Base-by-base conservation (phyloP, 2,113 vertebrate species). In the Epinephelus moara region DNA sequence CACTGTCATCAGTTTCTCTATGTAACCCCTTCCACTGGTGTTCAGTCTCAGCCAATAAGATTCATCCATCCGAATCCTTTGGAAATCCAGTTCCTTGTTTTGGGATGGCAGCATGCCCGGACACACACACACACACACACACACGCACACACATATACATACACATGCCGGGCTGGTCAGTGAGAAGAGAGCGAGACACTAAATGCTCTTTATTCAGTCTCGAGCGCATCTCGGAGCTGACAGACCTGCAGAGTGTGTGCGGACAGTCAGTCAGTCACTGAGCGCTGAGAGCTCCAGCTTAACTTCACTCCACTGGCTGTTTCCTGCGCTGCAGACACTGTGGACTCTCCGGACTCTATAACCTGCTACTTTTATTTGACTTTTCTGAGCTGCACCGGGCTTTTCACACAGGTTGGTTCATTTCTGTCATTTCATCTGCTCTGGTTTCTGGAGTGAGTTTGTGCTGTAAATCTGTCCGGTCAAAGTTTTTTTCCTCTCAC, bases 51-150 rank as follows among this genome's bases (percentile, higher is more conserved):
- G 10, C 69, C 75, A 78, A 73, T 68, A 1, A 15, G 30, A 55
- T 56, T 2, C 21, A 14, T 9, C 27, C 10, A 18, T 73, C 80
- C 80, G 8, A 71, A 87, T 91, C 90, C 82, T 53, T 3, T 37
- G 1, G 0, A 21, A 70, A 0, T 90, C 91, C 91, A 70, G 33
- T 42, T 78, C 90, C 66, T 71, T 57, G 60, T 91, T 90, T 91
- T 60, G 4, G 6, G 17, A 25, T 52, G 27, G 40, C 80, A 70
- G 52, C 50, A 18, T 60, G 15, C 17, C 23, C 45, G 1, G 2
- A 75, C 70, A 62, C 56, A 37, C 75, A 55, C 62, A 49, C 45
- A 47, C 52, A 49, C 50, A 50, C 40, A 56, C 78, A 25, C 80
- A 27, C 45, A 63, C 62, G 15, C 80, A 27, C 45, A 63, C 30